A percentile compares a stretch with the other conserved stretches of the same genome.
phyloP scores from a whole-genome alignment of 2,797 vertebrate species.

The Arctocebus calabarensis region DNA sequence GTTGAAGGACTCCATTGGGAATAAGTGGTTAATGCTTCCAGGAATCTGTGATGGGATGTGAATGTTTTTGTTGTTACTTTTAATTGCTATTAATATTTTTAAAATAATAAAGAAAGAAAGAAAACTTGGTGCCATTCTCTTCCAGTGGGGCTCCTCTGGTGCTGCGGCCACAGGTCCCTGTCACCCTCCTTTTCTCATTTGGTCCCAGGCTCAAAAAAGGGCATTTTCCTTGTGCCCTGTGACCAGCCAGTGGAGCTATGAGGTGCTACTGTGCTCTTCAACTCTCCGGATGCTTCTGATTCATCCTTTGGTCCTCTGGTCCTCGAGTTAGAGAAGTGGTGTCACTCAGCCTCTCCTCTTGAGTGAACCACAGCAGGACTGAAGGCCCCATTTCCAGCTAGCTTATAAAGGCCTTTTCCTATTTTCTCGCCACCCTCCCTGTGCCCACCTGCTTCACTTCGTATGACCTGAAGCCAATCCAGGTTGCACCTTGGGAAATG shows the following conservation, averaged over 20 bases:
- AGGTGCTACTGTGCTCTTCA: not conserved
- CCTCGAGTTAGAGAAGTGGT: not conserved
- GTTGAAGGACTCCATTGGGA: conserved; percentile 77
- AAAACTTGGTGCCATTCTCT: conserved; percentile 54
- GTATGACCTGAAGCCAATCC: not conserved
- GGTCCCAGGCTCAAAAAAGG: not conserved
- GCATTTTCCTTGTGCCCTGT: not conserved
- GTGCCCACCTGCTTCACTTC: not conserved
- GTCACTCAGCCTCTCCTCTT: not conserved
- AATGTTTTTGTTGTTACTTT: conserved; percentile 75
- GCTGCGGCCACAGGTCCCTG: conserved; percentile 36
- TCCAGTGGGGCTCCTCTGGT: conserved; percentile 57
- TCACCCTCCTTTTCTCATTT: not conserved
- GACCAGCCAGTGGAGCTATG: not conserved
- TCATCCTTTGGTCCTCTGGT: not conserved
- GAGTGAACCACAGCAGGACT: not conserved
- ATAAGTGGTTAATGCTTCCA: conserved; percentile 62
- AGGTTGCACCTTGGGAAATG: not conserved
- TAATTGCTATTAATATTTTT: conserved; percentile 85
- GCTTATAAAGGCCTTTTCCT: not conserved
- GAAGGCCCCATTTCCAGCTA: not conserved
- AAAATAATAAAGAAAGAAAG: conserved; percentile 77
- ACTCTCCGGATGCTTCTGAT: not conserved
- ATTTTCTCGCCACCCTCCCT: not conserved
- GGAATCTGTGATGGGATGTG: conserved; percentile 74